Evolutionary conservation across 1,140 invertebrate genomes (phyloP).

Genomic region (Brachionus paranguensis): DNA sequence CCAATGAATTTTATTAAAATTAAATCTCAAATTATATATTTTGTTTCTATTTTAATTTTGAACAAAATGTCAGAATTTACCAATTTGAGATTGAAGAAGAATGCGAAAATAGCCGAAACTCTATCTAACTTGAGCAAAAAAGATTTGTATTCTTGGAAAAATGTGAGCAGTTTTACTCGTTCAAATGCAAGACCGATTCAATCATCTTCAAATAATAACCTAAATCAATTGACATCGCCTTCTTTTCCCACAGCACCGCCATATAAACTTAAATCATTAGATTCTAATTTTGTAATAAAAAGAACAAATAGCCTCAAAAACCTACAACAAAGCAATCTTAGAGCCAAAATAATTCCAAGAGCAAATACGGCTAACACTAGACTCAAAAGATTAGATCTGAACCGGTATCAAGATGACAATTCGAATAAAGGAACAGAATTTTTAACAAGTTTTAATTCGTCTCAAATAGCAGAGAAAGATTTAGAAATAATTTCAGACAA

Average conservation of each 20-base stretch:
- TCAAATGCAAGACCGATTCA: not conserved
- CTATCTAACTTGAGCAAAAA: not conserved
- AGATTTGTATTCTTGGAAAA: constrained; percentile 25
- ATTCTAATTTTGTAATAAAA: not conserved
- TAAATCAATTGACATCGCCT: not conserved
- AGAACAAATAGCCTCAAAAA: not conserved
- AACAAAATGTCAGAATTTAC: constrained; percentile 21
- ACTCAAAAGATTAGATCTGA: not conserved
- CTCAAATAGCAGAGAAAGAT: not conserved
- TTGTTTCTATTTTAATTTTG: not conserved
- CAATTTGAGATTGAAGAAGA: not conserved
- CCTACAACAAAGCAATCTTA: not conserved
- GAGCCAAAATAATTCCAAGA: not conserved
- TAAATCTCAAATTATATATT: not conserved
- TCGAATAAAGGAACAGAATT: not conserved
- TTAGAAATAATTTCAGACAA: not conserved
- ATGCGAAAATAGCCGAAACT: constrained; percentile 19
- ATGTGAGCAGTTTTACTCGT: not conserved
- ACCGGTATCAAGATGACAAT: not conserved
- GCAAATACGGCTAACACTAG: not conserved
- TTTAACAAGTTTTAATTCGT: not conserved
- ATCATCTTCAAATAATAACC: not conserved
- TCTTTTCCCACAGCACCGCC: not conserved
- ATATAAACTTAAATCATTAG: constrained; percentile 1
- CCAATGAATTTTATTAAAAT: not conserved